Base-by-base conservation (phyloP, 2,888 invertebrate genomes). In the Unio pictorum region DNA sequence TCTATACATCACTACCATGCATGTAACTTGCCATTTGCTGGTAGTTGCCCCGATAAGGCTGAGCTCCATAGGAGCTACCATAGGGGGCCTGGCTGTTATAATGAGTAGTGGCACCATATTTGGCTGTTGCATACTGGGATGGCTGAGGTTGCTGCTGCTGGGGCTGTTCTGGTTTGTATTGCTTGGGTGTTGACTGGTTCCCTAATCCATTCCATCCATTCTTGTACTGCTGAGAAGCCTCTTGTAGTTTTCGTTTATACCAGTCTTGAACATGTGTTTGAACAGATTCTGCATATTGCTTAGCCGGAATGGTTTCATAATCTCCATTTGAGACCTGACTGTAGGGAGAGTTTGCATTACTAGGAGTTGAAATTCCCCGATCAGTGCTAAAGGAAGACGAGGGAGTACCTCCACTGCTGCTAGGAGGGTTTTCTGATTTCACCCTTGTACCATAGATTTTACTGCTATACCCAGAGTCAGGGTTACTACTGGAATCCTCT, bases 391-490 rank as follows among this genome's bases (percentile, higher is more conserved):
- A 85, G 0, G 87, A 87, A 0, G 86, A 85, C 4, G 86, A 86
- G 0, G 86, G 86, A 4, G 86, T 87, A 63, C 80, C 73, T 30
- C 70, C 73, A 60, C 81, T 83, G 56, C 78, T 81, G 61, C 78
- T 75, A 28, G 74, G 74, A 0, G 79, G 79, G 11, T 70, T 71
- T 4, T 58, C 74, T 11, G 74, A 71, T 17, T 63, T 68, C 5
- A 59, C 70, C n/a, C 80, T 71, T 30, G 66, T 78, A 30, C 80
- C 94, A 78, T 94, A 95, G 80, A 95, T 94, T 85, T 95, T 94
- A 58, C 95, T 95, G 83, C 95, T 95, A 88, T 95, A 95, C 1
- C 95, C 95, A 0, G 95, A 95, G 90, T 96, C 95, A 79, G 95
- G 89, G 73, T 86, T 87, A 70, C 87, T 87, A 71, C 89, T 87